A percentile compares a stretch with the other conserved stretches of the same genome.
Conservation (phyloP, 64 coral and sea anemone genomes). For the Stichodactyla helianthus region DNA sequence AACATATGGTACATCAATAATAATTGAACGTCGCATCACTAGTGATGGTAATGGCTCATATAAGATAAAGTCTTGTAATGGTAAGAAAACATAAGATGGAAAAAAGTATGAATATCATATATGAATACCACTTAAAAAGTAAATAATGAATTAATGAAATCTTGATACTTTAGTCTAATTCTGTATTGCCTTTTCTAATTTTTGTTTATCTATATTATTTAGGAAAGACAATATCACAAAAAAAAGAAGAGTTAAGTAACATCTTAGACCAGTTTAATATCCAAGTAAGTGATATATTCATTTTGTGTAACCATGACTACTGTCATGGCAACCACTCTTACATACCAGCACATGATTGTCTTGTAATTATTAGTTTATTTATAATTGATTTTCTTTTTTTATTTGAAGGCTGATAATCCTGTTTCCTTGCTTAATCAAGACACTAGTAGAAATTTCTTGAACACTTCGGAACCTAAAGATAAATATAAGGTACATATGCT, state of each 20-base stretch:
- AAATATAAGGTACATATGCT: conserved; percentile 74
- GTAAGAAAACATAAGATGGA: neutral
- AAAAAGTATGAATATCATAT: too few species aligned
- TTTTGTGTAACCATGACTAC: too few species aligned
- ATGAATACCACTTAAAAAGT: too few species aligned
- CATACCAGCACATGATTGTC: too few species aligned
- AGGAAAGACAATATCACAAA: conserved; percentile 77
- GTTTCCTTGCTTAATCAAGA: conserved; percentile 89
- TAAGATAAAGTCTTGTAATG: conserved; percentile 71
- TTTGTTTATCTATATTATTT: too few species aligned
- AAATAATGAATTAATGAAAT: too few species aligned
- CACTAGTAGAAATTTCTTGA: conserved; percentile 87
- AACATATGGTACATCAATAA: conserved; percentile 65
- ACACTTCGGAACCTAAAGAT: conserved; percentile 86
- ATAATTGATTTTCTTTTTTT: neutral
- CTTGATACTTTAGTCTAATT: neutral
- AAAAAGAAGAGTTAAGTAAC: conserved; percentile 88
- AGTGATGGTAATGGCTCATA: conserved; percentile 83
- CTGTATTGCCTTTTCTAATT: neutral
- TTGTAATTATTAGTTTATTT: neutral
- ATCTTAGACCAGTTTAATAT: conserved; percentile 91
- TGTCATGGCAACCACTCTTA: too few species aligned
- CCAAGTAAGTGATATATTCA: conserved; percentile 36
- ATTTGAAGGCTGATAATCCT: conserved; percentile 77
- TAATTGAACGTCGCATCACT: conserved; percentile 66